Conservation (phyloP, 2,797 vertebrate genomes). For the Danio tinwini region DNA sequence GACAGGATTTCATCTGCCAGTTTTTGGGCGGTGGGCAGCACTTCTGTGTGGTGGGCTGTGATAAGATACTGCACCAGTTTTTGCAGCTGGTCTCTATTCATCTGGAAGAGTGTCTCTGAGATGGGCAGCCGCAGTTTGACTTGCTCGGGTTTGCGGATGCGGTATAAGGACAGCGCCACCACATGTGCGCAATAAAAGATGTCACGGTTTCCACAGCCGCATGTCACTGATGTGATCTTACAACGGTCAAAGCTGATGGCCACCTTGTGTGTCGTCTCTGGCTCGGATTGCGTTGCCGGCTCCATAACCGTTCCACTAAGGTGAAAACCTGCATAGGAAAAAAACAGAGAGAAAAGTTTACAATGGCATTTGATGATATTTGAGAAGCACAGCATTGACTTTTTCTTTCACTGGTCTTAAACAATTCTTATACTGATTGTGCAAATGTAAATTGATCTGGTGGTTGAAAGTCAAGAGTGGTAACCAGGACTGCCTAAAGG, state of each 20-base stretch:
- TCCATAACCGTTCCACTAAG: slow-evolving; percentile 97
- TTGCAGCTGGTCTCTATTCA: slow-evolving; percentile 91
- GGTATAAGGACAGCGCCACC: slow-evolving; percentile 95
- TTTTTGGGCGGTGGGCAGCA: slow-evolving; percentile 87
- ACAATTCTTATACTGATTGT: background rate
- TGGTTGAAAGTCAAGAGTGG: slow-evolving; percentile 7
- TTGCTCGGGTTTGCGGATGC: slow-evolving; percentile 97
- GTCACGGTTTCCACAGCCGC: slow-evolving; percentile 96
- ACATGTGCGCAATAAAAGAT: slow-evolving; percentile 99
- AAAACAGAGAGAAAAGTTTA: background rate
- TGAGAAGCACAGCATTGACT: background rate
- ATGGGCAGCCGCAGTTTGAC: slow-evolving; percentile 93
- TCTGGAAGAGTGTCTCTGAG: slow-evolving; percentile 92
- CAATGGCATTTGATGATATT: background rate
- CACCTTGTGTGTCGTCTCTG: slow-evolving; percentile 94
- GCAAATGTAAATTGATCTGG: background rate
- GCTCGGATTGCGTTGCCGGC: slow-evolving; percentile 86
- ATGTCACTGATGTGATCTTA: slow-evolving; percentile 98
- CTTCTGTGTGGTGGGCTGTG: slow-evolving; percentile 86
- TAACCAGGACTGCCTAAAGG: slow-evolving; percentile 1
- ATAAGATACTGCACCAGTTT: slow-evolving; percentile 92
- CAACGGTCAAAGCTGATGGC: slow-evolving; percentile 99
- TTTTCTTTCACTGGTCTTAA: background rate
- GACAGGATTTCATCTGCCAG: slow-evolving; percentile 91
- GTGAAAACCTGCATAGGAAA: slow-evolving; percentile 86